These are phyloP conservation scores for Aradus depressus DNA, from an alignment of 2,888 invertebrate species.

Conservation along the genomic window DNA sequence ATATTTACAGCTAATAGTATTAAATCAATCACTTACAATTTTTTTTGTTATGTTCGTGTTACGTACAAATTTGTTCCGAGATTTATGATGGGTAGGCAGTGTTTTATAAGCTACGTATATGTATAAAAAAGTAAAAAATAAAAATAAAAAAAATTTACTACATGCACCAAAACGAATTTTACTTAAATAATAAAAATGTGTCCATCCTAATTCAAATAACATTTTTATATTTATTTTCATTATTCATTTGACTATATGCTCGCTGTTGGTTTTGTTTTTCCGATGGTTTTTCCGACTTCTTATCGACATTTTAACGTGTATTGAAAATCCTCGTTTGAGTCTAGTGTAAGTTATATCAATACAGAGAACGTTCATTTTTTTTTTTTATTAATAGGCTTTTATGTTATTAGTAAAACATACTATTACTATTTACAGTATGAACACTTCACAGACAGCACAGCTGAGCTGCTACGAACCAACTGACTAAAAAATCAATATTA, in stretches of 20 bases:
- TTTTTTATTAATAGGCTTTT: too few species aligned
- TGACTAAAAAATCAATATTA: too few species aligned
- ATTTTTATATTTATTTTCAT: background rate
- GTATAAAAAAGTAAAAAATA: constrained; percentile 25
- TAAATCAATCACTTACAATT: too few species aligned
- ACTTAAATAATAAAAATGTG: background rate
- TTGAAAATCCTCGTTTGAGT: constrained; percentile 13
- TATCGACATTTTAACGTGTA: constrained; percentile 14
- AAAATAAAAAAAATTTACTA: constrained; percentile 25
- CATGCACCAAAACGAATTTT: constrained; percentile 13
- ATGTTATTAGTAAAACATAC: too few species aligned
- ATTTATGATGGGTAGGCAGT: constrained; percentile 24
- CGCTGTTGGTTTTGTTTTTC: too few species aligned
- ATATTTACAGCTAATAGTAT: too few species aligned
- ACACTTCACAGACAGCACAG: too few species aligned
- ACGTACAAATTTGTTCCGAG: constrained; percentile 8
- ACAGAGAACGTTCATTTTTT: too few species aligned
- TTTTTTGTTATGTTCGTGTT: constrained; percentile 23
- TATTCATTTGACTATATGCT: constrained; percentile 1
- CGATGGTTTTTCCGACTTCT: constrained; percentile 10
- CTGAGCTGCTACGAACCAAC: too few species aligned
- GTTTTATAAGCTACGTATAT: constrained; percentile 27
- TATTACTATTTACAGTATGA: too few species aligned
- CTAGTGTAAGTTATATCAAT: constrained; percentile 14
- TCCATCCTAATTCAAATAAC: background rate